Conservation (phyloP, 2,797 vertebrate genomes). For the Vespertilio murinus region DNA sequence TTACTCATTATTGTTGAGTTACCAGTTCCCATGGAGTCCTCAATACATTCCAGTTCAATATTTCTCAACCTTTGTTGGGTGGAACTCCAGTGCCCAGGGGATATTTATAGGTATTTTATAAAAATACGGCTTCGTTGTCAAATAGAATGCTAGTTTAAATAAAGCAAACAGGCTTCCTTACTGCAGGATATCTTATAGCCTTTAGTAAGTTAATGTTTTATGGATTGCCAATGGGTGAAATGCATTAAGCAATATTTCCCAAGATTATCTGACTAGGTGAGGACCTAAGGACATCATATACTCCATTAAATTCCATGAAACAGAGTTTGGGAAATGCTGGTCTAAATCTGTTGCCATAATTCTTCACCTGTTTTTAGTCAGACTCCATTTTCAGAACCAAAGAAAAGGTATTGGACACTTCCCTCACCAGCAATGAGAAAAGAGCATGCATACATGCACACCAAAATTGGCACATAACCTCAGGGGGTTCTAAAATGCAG, state of each 20-base stretch:
- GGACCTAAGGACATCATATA: background rate
- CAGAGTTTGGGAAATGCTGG: background rate
- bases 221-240: background rate
- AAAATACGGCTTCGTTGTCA: background rate
- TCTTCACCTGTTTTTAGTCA: background rate
- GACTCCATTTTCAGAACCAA: background rate
- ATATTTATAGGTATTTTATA: background rate
- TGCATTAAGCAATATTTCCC: background rate
- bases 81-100: background rate
- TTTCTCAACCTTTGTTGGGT: background rate
- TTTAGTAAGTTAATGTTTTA: constrained; percentile 18
- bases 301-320: background rate
- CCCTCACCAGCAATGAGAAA: background rate
- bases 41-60: background rate
- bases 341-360: background rate
- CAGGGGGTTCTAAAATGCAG: background rate
- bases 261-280: constrained; percentile 15
- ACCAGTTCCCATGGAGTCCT: background rate
- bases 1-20: background rate
- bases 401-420: background rate
- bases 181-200: background rate
- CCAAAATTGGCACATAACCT: background rate
- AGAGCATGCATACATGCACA: background rate
- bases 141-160: constrained; percentile 27
- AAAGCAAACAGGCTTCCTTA: background rate